phyloP scores from a whole-genome alignment of 2,888 invertebrate species.

The Hanleya hanleyi region DNA sequence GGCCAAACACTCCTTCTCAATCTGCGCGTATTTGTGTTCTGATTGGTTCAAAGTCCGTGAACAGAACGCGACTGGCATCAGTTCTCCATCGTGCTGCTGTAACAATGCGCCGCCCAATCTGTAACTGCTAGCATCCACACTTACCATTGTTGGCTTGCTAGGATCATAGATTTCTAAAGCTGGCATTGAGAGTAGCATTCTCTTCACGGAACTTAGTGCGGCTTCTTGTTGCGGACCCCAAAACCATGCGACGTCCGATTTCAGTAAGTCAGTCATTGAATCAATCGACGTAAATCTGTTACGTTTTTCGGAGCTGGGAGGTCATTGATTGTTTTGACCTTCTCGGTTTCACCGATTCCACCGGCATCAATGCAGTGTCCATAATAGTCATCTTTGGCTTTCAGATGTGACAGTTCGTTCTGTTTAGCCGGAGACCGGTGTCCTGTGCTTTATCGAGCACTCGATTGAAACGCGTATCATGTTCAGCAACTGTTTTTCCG shows the following conservation, averaged over 20 bases:
- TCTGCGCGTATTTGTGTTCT: too few species aligned
- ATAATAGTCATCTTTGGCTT: background rate
- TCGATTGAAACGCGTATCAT: background rate
- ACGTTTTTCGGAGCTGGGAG: constrained; percentile 12
- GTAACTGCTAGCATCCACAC: constrained; percentile 21
- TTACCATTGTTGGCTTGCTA: constrained; percentile 18
- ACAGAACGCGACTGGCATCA: constrained; percentile 21
- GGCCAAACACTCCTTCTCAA: too few species aligned
- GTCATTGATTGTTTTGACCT: background rate
- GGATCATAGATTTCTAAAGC: constrained; percentile 23
- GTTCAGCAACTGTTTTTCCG: background rate
- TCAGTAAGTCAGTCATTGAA: constrained; percentile 22
- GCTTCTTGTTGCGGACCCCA: too few species aligned
- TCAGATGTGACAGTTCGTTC: background rate
- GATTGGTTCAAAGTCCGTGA: too few species aligned
- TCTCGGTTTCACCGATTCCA: constrained; percentile 9
- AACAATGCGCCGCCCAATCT: constrained; percentile 24
- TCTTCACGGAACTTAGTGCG: constrained; percentile 3
- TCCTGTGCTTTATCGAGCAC: background rate
- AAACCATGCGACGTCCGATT: too few species aligned
- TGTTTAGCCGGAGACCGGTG: constrained; percentile 11
- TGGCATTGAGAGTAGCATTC: constrained; percentile 12
- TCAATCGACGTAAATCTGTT: constrained; percentile 10
- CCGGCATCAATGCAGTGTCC: constrained; percentile 9
- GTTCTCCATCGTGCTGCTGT: constrained; percentile 13